phyloP scores from a whole-genome alignment of 1,140 invertebrate genomes.

The Drosophila nikananu region DNA sequence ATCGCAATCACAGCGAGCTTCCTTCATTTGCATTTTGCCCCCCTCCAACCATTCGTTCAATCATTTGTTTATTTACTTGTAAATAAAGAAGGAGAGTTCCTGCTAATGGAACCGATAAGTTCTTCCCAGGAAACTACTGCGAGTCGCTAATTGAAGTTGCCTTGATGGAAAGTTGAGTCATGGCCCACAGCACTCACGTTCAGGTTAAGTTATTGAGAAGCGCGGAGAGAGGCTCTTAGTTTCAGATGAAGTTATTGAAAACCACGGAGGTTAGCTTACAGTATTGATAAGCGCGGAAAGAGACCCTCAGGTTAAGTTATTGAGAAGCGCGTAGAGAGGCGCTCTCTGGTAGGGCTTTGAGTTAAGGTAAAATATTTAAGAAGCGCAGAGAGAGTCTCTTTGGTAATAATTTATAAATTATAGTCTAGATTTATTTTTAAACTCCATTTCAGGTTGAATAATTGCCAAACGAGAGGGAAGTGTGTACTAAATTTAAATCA shows the following conservation, averaged over 20 bases:
- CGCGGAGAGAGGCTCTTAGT: not conserved
- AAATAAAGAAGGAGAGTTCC: slow-evolving; percentile 36
- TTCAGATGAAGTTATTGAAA: not conserved
- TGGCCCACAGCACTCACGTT: not conserved
- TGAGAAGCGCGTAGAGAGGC: not conserved
- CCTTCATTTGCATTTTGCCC: slow-evolving; percentile 64
- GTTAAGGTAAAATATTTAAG: not conserved
- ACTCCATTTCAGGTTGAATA: not conserved
- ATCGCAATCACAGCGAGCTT: slow-evolving; percentile 32
- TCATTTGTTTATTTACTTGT: slow-evolving; percentile 67
- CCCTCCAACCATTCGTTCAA: slow-evolving; percentile 47
- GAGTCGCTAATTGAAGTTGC: slow-evolving; percentile 49
- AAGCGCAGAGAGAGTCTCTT: not conserved
- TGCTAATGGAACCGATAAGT: slow-evolving; percentile 56
- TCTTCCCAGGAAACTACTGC: slow-evolving; percentile 6
- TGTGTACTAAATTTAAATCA: slow-evolving; percentile 54
- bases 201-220: slow-evolving; percentile 10
- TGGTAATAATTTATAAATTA: not conserved
- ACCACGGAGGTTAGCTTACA: not conserved
- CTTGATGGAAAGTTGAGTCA: slow-evolving; percentile 36
- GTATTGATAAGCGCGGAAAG: not conserved
- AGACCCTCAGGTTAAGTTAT: not conserved
- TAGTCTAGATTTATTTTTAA: not conserved
- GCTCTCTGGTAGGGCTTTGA: not conserved
- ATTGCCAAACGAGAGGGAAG: not conserved